Evolutionary conservation across 2,797 vertebrate species (phyloP), one percentile per base, ranked within the genome.

Genomic region (Gallinago solitaria): DNA sequence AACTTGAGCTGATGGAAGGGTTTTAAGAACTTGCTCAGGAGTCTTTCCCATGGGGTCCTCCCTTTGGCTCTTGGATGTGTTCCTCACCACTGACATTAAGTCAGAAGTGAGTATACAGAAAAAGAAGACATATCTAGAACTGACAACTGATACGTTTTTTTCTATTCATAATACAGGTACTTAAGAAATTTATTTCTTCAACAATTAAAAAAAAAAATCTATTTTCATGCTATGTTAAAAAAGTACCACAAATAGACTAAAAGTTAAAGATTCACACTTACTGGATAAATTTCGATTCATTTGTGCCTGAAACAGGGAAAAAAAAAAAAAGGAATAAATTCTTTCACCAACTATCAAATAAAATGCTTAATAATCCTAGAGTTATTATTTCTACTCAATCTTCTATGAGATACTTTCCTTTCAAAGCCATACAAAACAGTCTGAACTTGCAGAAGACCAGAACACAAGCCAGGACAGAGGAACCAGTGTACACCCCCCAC

Each of bases 221-320:
- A 4, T 51, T 83, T 83, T 92, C 17, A 87, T 24, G n/a, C 5
- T 37, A 17, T 27, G 11, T 70, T 54, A 56, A 65, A 71, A 67
- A 95, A 25, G 53, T 43, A 91, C 11, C 47, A 90, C 70, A 83
- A 69, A 89, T 11, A 69, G 48, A 91, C 9, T n/a, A 59, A 43
- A 47, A 96, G 75, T 68, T 90, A 82, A 94, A 87, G 53, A 70
- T 45, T 92, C 28, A 98, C 96, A 99, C 99, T 99, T 98, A 99
- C 99, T 99, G 97, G 99, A 99, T 89, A 98, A 98, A 98, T 99
- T 99, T 97, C 98, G 98, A 97, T 98, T 99, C 97, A 99, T 98
- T 97, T 99, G 99, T 95, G 98, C 99, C 99, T 99, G 97, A 95
- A 97, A 98, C 1, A 70, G 33, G 95, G 33, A 95, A 81, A 96